Conservation (phyloP, 1,140 invertebrate genomes). For the Mactra quadrangularis region DNA sequence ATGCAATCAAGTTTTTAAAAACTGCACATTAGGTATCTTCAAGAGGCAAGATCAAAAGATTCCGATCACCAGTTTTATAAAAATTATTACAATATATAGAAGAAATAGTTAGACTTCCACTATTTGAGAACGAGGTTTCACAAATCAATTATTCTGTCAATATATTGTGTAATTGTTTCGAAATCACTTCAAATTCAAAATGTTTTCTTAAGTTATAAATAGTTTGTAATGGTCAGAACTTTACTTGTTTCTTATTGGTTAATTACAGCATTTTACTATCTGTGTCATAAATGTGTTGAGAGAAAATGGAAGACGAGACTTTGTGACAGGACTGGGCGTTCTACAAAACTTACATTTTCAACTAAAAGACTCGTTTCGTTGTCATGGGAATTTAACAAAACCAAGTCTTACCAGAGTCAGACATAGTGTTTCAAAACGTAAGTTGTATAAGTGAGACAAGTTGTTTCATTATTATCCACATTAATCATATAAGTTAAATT, state of each 20-base stretch:
- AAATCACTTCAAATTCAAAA: too few species aligned
- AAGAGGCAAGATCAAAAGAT: neutral
- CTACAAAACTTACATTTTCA: constrained; percentile 10
- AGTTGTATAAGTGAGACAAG: neutral
- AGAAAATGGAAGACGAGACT: constrained; percentile 17
- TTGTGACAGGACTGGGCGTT: neutral
- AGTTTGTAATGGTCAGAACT: too few species aligned
- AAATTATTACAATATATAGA: neutral
- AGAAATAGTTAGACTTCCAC: neutral
- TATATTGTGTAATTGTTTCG: too few species aligned
- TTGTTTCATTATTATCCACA: neutral
- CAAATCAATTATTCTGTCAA: too few species aligned
- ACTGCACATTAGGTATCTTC: neutral
- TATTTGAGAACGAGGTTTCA: neutral
- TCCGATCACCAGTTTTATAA: neutral
- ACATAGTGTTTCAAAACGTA: constrained; percentile 36
- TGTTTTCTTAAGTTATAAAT: too few species aligned
- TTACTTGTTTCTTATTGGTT: too few species aligned
- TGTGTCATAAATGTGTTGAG: neutral
- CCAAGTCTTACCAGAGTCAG: neutral
- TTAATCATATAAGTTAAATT: neutral
- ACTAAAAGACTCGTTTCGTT: constrained; percentile 9
- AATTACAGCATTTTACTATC: constrained; percentile 4
- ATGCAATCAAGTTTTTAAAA: neutral
- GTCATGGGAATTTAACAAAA: neutral